Evolutionary conservation across 2,888 invertebrate species (phyloP).

Genomic region (Eurois occulta): DNA sequence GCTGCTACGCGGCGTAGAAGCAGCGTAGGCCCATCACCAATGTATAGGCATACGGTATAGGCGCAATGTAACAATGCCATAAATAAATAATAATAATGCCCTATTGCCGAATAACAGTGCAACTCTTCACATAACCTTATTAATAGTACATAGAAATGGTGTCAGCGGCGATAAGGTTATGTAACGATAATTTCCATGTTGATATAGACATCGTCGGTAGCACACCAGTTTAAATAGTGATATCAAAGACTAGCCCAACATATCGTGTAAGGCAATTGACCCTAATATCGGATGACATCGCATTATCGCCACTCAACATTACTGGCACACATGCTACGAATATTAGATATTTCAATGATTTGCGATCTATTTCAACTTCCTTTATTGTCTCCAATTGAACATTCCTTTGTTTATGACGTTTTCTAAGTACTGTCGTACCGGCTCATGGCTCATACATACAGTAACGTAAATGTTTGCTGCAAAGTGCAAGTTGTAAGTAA

Average conservation of each 20-base stretch:
- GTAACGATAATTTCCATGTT: constrained; percentile 75
- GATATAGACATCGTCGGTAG: constrained; percentile 76
- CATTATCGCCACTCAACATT: constrained; percentile 77
- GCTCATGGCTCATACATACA: constrained; percentile 12
- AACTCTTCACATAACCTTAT: constrained; percentile 37
- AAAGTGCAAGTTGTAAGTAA: constrained; percentile 17
- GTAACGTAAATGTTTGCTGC: constrained; percentile 34
- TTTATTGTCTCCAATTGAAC: constrained; percentile 46
- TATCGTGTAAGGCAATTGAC: constrained; percentile 82
- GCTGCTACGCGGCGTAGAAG: neutral
- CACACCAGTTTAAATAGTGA: constrained; percentile 77
- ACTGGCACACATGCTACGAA: constrained; percentile 62
- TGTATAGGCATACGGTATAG: no score
- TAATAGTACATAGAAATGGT: constrained; percentile 51
- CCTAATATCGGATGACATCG: constrained; percentile 82
- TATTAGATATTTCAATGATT: constrained; percentile 53
- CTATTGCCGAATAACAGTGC: constrained; percentile 30
- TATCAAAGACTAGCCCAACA: constrained; percentile 84
- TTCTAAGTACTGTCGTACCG: constrained; percentile 37
- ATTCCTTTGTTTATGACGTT: constrained; percentile 49
- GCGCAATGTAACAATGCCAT: no score
- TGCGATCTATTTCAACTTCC: constrained; percentile 51
- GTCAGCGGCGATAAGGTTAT: constrained; percentile 73
- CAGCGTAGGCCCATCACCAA: neutral
- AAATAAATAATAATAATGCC: no score